Evolutionary conservation across 1,140 invertebrate species (phyloP).

Genomic region (Ridgeia piscesae): DNA sequence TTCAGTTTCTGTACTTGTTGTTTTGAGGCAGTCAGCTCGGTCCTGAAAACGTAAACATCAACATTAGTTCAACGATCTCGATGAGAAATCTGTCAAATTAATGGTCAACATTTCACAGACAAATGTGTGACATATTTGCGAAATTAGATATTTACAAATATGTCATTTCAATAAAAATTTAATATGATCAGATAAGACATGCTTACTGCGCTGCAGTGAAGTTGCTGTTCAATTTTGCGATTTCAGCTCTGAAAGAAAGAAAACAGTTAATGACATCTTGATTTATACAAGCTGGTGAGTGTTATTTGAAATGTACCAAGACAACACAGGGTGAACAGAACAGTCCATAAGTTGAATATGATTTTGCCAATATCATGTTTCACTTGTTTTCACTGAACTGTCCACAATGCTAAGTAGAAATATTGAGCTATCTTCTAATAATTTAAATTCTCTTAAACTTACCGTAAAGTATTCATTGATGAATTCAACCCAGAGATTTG

Average conservation of each 20-base stretch:
- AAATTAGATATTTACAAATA: not conserved
- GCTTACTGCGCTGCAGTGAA: constrained; percentile 14
- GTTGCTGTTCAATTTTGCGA: constrained; percentile 33
- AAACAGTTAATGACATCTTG: constrained; percentile 16
- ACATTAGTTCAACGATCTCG: not conserved
- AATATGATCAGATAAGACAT: not conserved
- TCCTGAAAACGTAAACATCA: constrained; percentile 38
- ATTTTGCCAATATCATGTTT: no score
- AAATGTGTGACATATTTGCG: constrained; percentile 1
- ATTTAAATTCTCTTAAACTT: not conserved
- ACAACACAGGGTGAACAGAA: no score
- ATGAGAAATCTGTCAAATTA: not conserved
- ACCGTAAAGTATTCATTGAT: not conserved
- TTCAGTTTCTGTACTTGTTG: constrained; percentile 40
- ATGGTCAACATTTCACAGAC: not conserved
- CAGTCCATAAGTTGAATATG: no score
- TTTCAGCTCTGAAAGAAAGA: constrained; percentile 39
- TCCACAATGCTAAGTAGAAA: no score
- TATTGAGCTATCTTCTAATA: no score
- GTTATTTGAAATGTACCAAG: no score
- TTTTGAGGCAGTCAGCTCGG: constrained; percentile 46
- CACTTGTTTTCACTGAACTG: no score
- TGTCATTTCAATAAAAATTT: not conserved
- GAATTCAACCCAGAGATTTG: not conserved
- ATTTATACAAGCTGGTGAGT: not conserved